Evolutionary conservation across 2,888 invertebrate genomes (phyloP).

Genomic region (Trissolcus brochymenae): DNA sequence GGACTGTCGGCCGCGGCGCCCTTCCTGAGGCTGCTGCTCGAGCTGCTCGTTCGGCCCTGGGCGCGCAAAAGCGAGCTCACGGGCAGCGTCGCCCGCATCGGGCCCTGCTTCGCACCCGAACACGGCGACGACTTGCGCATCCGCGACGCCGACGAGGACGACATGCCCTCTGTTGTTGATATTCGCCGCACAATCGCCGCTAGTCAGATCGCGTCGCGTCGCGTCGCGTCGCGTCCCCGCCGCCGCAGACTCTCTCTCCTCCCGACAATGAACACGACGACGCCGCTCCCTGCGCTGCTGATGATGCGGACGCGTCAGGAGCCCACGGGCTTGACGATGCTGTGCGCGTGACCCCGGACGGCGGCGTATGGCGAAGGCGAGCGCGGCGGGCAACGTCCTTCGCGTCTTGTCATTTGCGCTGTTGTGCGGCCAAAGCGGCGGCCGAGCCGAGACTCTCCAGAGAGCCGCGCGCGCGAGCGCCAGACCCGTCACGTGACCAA

Average conservation of each 20-base stretch:
- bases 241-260: conserved; percentile 10
- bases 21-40: conserved; percentile 71
- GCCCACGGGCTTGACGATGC: conserved; percentile 15
- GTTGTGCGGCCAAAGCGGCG: conserved; percentile 49
- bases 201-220: conserved; percentile 2
- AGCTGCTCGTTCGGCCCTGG: conserved; percentile 78
- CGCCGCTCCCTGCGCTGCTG: conserved; percentile 20
- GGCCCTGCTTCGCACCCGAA: conserved; percentile 79
- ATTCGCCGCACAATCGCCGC: conserved; percentile 1
- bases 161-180: conserved; percentile 63
- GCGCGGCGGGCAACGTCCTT: conserved; percentile 65
- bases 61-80: conserved; percentile 83
- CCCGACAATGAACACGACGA: background rate
- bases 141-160: conserved; percentile 65
- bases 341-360: conserved; percentile 43
- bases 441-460: conserved; percentile 43
- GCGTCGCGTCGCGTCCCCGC: conserved; percentile 30
- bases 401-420: conserved; percentile 73
- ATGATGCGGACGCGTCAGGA: conserved; percentile 36
- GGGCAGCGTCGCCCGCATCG: conserved; percentile 86
- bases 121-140: conserved; percentile 70
- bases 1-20: conserved; percentile 82
- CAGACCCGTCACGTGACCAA: conserved; percentile 44
- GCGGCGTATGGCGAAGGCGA: conserved; percentile 38
- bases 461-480: conserved; percentile 30